Evolutionary conservation across 2,888 invertebrate genomes (phyloP).

Genomic region (Pemphredon lugubris): DNA sequence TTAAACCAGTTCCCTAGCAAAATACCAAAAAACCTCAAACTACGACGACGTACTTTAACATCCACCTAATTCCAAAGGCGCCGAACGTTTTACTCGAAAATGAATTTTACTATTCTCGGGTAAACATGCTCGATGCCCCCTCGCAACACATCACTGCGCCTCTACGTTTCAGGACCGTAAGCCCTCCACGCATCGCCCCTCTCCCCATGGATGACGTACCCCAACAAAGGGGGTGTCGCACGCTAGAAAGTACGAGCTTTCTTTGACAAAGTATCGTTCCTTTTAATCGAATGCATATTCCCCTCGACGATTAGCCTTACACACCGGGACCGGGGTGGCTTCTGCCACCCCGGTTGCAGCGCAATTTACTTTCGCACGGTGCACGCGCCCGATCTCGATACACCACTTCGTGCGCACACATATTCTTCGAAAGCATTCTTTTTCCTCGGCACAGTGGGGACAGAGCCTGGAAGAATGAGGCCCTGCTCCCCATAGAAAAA

Average conservation of each 20-base stretch:
- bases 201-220: slow-evolving; percentile 6
- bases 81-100: no score
- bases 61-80: no score
- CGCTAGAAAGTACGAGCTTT: slow-evolving; percentile 14
- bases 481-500: slow-evolving; percentile 31
- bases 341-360: slow-evolving; percentile 4
- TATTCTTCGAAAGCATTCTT: slow-evolving; percentile 50
- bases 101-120: neutral
- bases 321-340: neutral
- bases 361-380: slow-evolving; percentile 12
- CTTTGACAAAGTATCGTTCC: neutral
- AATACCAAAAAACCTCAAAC: no score
- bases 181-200: neutral
- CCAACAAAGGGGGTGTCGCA: slow-evolving; percentile 16
- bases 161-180: slow-evolving; percentile 39
- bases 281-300: slow-evolving; percentile 9
- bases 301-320: neutral
- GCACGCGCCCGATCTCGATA: slow-evolving; percentile 23
- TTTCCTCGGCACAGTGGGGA: slow-evolving; percentile 19
- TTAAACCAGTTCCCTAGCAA: no score
- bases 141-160: slow-evolving; percentile 32
- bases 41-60: no score
- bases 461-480: slow-evolving; percentile 42
- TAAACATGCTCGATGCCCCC: slow-evolving; percentile 3
- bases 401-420: slow-evolving; percentile 26